Conservation (phyloP, 2,113 vertebrate genomes). For the Corapipo altera region DNA sequence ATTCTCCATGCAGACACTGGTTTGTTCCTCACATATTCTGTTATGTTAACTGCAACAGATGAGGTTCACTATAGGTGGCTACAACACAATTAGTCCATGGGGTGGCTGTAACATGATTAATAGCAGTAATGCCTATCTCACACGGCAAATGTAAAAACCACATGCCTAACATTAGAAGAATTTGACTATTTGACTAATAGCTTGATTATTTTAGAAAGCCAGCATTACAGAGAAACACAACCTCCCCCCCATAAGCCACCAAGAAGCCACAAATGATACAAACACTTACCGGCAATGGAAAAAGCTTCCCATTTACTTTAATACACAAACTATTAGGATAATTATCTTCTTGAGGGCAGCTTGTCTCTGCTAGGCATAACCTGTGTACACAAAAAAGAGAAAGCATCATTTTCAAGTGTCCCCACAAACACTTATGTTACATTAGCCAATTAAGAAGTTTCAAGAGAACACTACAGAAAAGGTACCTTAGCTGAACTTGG, state of each 20-base stretch:
- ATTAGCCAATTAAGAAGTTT: not conserved
- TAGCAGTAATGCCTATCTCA: not conserved
- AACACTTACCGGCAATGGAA: conserved; percentile 89
- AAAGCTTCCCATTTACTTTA: conserved; percentile 97
- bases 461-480: not conserved
- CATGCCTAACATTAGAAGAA: not conserved
- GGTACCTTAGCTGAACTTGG: conserved; percentile 92
- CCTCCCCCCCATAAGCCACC: not conserved
- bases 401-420: not conserved
- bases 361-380: conserved; percentile 96
- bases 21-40: not conserved
- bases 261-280: not conserved
- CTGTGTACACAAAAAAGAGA: conserved; percentile 63
- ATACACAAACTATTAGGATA: conserved; percentile 95
- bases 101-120: not conserved
- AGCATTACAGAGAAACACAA: not conserved
- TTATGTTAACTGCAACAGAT: not conserved
- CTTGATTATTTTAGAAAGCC: not conserved
- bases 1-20: not conserved
- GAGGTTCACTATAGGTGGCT: not conserved
- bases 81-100: not conserved
- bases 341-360: conserved; percentile 96
- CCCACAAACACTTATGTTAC: not conserved
- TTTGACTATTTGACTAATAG: not conserved
- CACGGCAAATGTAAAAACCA: not conserved